Conservation (phyloP, 1,140 invertebrate species). For the Periplaneta americana region DNA sequence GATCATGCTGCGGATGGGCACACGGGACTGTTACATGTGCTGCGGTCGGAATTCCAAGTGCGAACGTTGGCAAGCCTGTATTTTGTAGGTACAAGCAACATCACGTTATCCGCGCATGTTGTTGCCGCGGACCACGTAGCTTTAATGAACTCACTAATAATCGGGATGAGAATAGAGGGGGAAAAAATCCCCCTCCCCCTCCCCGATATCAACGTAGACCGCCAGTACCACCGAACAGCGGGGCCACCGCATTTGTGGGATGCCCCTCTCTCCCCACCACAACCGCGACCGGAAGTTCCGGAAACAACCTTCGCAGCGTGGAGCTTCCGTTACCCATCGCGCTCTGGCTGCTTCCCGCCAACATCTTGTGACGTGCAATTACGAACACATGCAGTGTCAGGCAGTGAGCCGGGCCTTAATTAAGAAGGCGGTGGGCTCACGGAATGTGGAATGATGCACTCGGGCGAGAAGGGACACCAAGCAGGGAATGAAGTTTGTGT, state of each 20-base stretch:
- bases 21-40: too few relatives aligned
- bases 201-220: not conserved
- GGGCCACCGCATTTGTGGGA: not conserved
- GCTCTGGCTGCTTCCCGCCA: too few relatives aligned
- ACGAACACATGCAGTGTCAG: not conserved
- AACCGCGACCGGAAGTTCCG: not conserved
- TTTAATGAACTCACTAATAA: not conserved
- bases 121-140: not conserved
- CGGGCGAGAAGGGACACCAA: not conserved
- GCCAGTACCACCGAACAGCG: not conserved
- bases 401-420: not conserved
- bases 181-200: too few relatives aligned
- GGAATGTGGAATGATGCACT: not conserved
- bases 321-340: not conserved
- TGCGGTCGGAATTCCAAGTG: too few relatives aligned
- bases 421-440: not conserved
- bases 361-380: not conserved
- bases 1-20: too few relatives aligned
- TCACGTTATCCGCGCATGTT: too few relatives aligned
- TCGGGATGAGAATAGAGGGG: too few relatives aligned
- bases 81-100: too few relatives aligned
- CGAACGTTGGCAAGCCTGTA: too few relatives aligned
- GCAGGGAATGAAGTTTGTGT: too few relatives aligned
- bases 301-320: not conserved
- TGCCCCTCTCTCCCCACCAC: not conserved